Evolutionary conservation across 2,888 invertebrate genomes (phyloP), one percentile per base, ranked within the genome.

Genomic region (Lymantria monacha): DNA sequence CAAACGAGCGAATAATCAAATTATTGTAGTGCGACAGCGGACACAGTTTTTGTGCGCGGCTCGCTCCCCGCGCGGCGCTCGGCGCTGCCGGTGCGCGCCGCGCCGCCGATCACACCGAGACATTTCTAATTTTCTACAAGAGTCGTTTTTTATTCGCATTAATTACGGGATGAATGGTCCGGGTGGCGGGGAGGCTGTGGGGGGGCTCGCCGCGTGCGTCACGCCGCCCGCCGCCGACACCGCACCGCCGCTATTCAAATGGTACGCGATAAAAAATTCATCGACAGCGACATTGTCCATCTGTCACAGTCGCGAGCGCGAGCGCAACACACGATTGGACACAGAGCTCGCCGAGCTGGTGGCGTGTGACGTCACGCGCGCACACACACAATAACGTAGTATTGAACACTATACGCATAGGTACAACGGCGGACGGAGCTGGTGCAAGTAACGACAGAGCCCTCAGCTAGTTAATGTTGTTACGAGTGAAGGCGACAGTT

Each of bases 151-250:
- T 89, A 75, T 72, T 59, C 74, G 81, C 84, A 79, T 87, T 86
- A 87, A 90, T 89, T 89, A 87, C 75, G 80, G 66, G 70, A 79
- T 87, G 89, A 90, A 90, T 88, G 82, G 83, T 55, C 61, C 51
- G 50, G 69, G 70, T 55, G 71, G 71, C 53, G 51, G 63, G 49
- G 59, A 56, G 59, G 52, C 53, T 63, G 50, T 43, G 69, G 69
- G 57, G 50, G 49, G 55, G 41, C 2, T 0, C 1, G 68, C 84
- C 80, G 84, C 85, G 85, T 86, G 85, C 81, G 75, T 83, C 87
- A 84, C 83, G 86, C 53, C 55, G 45, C 57, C 58, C 54, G 46
- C 30, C 41, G 53, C 64, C n/a, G 53, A 50, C 51, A 52, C 44
- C 45, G 44, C 45, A 41, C 31, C 37, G 44, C 65, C 57, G 58